These are phyloP conservation scores for Phylloscopus collybita DNA, from an alignment of 2,797 vertebrate genomes.

Conservation along the genomic window DNA sequence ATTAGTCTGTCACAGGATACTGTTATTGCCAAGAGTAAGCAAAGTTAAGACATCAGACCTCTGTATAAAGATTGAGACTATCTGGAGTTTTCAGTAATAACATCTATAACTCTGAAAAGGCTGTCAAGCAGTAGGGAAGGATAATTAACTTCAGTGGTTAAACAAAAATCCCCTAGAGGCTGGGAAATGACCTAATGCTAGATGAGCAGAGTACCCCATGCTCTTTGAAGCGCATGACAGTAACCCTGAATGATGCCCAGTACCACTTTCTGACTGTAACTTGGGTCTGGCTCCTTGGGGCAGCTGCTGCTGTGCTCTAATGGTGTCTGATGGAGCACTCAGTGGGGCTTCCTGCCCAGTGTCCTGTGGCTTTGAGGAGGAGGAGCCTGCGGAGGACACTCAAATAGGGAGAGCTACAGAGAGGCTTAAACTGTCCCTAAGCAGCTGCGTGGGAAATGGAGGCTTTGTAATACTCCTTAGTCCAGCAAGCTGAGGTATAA, in stretches of 20 bases:
- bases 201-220: background rate
- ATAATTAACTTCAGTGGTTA: background rate
- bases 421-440: background rate
- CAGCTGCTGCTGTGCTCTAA: background rate
- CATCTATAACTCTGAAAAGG: background rate
- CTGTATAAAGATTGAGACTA: background rate
- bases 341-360: background rate
- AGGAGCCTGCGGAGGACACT: background rate
- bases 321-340: background rate
- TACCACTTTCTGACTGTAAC: background rate
- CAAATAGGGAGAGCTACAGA: background rate
- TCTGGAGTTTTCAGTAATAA: background rate
- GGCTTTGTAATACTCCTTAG: background rate
- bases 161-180: background rate
- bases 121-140: background rate
- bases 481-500: background rate
- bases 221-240: background rate
- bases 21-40: background rate
- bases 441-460: background rate
- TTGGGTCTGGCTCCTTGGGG: fast-evolving
- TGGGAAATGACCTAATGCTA: background rate
- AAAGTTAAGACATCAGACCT: background rate
- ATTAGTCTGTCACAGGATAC: background rate
- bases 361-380: background rate
- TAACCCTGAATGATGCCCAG: background rate